A percentile compares a stretch with the other conserved stretches of the same genome.
These are phyloP conservation scores for Tetragnatha versicolor DNA, from an alignment of 1,140 invertebrate genomes.

Conservation along the genomic window DNA sequence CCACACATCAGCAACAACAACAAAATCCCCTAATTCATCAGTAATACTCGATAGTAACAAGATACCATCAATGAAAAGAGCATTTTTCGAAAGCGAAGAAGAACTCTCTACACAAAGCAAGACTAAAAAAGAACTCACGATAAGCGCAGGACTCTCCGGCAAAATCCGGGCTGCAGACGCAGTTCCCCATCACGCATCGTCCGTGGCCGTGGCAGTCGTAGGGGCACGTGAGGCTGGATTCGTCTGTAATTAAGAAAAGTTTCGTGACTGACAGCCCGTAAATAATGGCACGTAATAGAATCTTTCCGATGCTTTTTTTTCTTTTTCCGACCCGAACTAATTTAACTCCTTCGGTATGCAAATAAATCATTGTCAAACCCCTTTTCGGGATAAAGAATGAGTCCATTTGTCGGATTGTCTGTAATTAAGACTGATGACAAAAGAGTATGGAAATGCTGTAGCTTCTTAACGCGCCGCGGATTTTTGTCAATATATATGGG, in stretches of 20 bases:
- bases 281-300: background rate
- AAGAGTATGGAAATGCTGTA: no score
- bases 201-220: slow-evolving; percentile 95
- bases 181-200: slow-evolving; percentile 92
- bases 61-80: no score
- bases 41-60: no score
- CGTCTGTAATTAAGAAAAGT: slow-evolving; percentile 51
- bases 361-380: slow-evolving; percentile 5
- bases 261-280: no score
- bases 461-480: no score
- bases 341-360: background rate
- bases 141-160: slow-evolving; percentile 89
- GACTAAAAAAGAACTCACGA: slow-evolving; percentile 72
- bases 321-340: background rate
- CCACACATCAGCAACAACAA: no score
- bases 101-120: no score
- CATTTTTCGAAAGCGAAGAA: no score
- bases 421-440: background rate
- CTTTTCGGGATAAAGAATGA: background rate
- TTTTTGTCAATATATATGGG: no score
- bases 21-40: no score
- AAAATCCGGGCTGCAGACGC: slow-evolving; percentile 94
- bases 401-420: background rate
- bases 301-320: background rate
- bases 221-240: slow-evolving; percentile 71